Evolutionary conservation across 2,113 vertebrate species (phyloP), one percentile per base, ranked within the genome.

Genomic region (Balaenoptera acutorostrata): DNA sequence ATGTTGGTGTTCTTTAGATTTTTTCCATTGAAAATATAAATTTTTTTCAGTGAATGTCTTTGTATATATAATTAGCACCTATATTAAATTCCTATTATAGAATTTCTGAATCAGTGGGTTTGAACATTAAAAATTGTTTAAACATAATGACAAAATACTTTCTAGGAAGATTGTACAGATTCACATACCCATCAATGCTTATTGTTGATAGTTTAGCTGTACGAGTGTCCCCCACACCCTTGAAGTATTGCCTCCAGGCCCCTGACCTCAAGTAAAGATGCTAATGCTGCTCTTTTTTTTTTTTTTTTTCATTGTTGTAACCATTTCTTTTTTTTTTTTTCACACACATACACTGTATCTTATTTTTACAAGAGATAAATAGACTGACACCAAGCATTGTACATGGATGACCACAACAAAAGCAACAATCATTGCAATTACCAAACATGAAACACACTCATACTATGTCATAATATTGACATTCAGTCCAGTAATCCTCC

Each of bases 11-110:
- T 68, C 92, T 86, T 86, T 84, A 39, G 44, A 49, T 17, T 39
- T 93, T 96, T 89, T 44, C 10, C 52, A 75, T 39, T 81, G 91
- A 96, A 63, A 55, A 80, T 36, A 57, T 12, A 29, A 36, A 84
- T 6, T 52, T 74, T 14, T 85, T 71, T 44, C 64, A 9, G 27
- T 49, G 55, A 68, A 29, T n/a, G 66, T 71, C 27, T 83, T 83
- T 71, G 49, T 44, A 41, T 66, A 41, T 52, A 46, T 74, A 77
- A 82, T 74, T n/a, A 85, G 27, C 23, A 17, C 21, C 29, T 77
- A 52, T 29, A 29, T 46, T 81, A 57, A 84, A 95, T 89, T 52
- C 14, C 44, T 63, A 36, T n/a, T 44, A 55, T n/a, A 90, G 52
- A 46, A 61, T 90, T 80, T 87, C 63, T 84, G 64, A 41, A 68